Conservation (phyloP, 2,888 invertebrate species). For the Synergus itoensis region DNA sequence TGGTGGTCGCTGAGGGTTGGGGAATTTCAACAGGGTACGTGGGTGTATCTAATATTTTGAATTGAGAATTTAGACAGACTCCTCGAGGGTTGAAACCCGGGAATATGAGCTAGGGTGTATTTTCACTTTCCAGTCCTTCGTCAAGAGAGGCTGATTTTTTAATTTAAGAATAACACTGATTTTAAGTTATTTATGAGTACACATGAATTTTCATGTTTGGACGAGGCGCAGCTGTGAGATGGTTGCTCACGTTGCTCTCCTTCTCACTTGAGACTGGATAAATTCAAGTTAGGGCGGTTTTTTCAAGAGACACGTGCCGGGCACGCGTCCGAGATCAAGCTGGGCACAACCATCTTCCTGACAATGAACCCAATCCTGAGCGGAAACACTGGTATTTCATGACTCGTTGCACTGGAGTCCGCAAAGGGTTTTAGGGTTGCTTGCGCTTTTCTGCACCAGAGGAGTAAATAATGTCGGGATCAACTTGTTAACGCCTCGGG, state of each 20-base stretch:
- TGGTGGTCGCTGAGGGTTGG: conserved; percentile 48
- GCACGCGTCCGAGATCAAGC: conserved; percentile 29
- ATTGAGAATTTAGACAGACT: not conserved
- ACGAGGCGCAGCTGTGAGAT: conserved; percentile 62
- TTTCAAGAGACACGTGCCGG: conserved; percentile 33
- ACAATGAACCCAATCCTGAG: conserved; percentile 29
- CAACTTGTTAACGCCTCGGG: too few species aligned
- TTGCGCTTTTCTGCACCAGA: conserved; percentile 5
- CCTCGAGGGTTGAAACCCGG: not conserved
- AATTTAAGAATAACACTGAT: conserved; percentile 50
- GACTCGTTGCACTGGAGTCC: conserved; percentile 34
- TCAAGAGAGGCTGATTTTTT: conserved; percentile 44
- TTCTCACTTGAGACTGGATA: not conserved
- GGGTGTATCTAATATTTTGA: not conserved
- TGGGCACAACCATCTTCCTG: conserved; percentile 16
- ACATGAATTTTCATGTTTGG: conserved; percentile 68
- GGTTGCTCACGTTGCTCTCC: not conserved
- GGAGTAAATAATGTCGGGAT: too few species aligned
- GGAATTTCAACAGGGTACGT: conserved; percentile 26
- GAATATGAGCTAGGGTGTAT: conserved; percentile 17
- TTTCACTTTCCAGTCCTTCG: conserved; percentile 12
- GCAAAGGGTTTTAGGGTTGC: conserved; percentile 26
- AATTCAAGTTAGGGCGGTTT: conserved; percentile 1
- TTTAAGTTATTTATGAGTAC: conserved; percentile 49
- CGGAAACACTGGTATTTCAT: conserved; percentile 34